Conservation (phyloP, 1,140 invertebrate species). For the Antheraea mylitta region DNA sequence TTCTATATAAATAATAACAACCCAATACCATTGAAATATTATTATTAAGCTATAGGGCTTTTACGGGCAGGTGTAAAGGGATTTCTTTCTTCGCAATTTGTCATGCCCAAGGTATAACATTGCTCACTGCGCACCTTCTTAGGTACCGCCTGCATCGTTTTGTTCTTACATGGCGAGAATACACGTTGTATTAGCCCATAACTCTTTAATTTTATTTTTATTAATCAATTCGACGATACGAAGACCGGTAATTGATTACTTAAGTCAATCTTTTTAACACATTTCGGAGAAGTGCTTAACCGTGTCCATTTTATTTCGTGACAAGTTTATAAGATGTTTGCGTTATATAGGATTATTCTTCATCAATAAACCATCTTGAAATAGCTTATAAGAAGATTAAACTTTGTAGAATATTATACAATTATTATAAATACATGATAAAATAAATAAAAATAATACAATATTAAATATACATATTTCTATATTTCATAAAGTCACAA, state of each 20-base stretch:
- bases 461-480: too few relatives aligned
- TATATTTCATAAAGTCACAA: neutral
- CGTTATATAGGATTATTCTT: neutral
- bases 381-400: neutral
- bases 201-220: conserved; percentile 32
- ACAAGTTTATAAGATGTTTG: too few relatives aligned
- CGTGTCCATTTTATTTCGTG: neutral
- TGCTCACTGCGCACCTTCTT: conserved; percentile 16
- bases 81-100: neutral
- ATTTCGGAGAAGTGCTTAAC: conserved; percentile 16
- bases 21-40: too few relatives aligned
- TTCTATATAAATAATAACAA: too few relatives aligned
- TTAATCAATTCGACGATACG: conserved; percentile 36
- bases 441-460: too few relatives aligned
- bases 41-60: too few relatives aligned
- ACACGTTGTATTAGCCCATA: conserved; percentile 35
- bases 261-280: conserved; percentile 24
- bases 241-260: conserved; percentile 46
- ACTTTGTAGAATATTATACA: too few relatives aligned
- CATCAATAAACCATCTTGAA: neutral
- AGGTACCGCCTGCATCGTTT: conserved; percentile 50
- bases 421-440: too few relatives aligned
- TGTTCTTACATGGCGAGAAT: conserved; percentile 38
- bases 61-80: too few relatives aligned
- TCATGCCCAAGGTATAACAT: conserved; percentile 7